Evolutionary conservation across 2,888 invertebrate genomes (phyloP).

Genomic region (Syritta pipiens): DNA sequence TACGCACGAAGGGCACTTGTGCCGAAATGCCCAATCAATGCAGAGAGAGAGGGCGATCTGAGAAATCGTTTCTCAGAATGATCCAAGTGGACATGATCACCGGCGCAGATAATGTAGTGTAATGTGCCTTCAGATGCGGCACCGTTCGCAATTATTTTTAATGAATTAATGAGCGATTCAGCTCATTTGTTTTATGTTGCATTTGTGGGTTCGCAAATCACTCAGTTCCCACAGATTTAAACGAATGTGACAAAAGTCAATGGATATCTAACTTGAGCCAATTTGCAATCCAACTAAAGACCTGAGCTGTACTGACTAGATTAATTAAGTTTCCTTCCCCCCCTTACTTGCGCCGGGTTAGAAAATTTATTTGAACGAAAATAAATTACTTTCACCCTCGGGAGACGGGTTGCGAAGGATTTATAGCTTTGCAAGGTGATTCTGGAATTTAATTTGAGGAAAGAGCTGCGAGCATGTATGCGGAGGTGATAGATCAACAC

Average conservation of each 20-base stretch:
- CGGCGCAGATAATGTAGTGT: slow-evolving; percentile 48
- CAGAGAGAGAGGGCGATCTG: background rate
- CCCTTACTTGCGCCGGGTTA: background rate
- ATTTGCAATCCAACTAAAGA: no score
- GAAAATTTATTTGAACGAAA: slow-evolving; percentile 23
- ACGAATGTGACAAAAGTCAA: background rate
- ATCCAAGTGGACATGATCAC: slow-evolving; percentile 55
- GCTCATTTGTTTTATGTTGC: slow-evolving; percentile 52
- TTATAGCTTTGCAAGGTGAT: slow-evolving; percentile 19
- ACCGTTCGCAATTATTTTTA: slow-evolving; percentile 52
- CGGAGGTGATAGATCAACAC: no score
- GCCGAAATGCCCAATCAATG: slow-evolving; percentile 37
- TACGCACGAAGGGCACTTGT: slow-evolving; percentile 49
- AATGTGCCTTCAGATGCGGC: slow-evolving; percentile 51
- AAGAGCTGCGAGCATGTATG: no score
- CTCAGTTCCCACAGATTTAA: slow-evolving; percentile 1
- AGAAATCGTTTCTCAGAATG: slow-evolving; percentile 62
- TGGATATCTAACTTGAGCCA: no score
- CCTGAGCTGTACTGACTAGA: no score
- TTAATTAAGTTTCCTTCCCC: no score
- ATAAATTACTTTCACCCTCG: slow-evolving; percentile 47
- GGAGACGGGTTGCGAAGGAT: slow-evolving; percentile 32
- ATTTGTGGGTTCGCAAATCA: background rate
- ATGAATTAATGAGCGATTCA: slow-evolving; percentile 66
- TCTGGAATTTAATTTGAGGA: slow-evolving; percentile 30